phyloP scores from a whole-genome alignment of 2,888 invertebrate species.

The Physocephala rufipes region DNA sequence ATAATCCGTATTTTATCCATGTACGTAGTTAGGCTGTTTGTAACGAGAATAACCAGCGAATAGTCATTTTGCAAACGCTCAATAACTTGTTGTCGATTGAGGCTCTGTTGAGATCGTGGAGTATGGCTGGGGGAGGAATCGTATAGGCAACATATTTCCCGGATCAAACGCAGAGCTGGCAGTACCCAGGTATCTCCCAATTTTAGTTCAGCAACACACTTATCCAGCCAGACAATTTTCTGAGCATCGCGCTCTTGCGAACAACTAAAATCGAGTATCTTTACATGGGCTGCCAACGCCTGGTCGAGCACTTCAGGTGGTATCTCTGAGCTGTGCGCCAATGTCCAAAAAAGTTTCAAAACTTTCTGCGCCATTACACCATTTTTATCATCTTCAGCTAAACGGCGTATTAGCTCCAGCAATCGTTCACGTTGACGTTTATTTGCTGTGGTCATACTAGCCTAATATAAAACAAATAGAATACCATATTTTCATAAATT shows the following conservation, averaged over 20 bases:
- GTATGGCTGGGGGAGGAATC: constrained; percentile 72
- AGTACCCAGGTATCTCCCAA: constrained; percentile 90
- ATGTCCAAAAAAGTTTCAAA: constrained; percentile 93
- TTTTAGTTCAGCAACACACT: constrained; percentile 94
- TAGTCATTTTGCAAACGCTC: constrained; percentile 91
- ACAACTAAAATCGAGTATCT: constrained; percentile 97
- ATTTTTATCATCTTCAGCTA: constrained; percentile 98
- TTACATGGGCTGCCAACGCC: constrained; percentile 92
- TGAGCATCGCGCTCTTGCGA: constrained; percentile 96
- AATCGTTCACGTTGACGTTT: constrained; percentile 96
- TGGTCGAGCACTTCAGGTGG: constrained; percentile 98
- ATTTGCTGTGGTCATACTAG: constrained; percentile 94
- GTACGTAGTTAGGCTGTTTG: constrained; percentile 89
- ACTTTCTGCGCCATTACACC: constrained; percentile 99
- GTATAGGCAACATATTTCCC: constrained; percentile 94
- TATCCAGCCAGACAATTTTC: constrained; percentile 94
- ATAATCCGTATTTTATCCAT: constrained; percentile 83
- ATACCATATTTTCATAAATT: constrained; percentile 22
- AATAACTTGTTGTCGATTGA: constrained; percentile 78
- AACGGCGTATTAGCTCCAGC: constrained; percentile 89
- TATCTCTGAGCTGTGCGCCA: constrained; percentile 95
- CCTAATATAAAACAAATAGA: constrained; percentile 63
- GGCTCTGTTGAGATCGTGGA: constrained; percentile 64
- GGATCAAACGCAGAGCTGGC: constrained; percentile 93
- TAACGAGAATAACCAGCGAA: constrained; percentile 91